A percentile compares a stretch with the other conserved stretches of the same genome.
Conservation (phyloP, 2,797 vertebrate genomes). For the Enteromius argenteus region DNA sequence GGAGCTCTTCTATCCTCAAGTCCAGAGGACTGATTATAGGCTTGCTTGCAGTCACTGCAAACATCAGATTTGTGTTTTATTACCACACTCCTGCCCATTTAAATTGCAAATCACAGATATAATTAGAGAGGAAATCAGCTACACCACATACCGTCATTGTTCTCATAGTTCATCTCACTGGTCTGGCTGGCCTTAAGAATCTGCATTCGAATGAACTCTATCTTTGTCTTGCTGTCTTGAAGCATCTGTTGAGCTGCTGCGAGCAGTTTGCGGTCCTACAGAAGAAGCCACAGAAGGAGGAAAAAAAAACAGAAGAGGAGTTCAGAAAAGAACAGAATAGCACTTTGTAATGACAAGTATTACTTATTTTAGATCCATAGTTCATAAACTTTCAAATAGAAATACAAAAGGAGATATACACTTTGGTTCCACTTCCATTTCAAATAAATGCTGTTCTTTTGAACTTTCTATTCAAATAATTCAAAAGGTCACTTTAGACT, state of each 20-base stretch:
- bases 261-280: constrained; percentile 94
- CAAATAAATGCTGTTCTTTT: not conserved
- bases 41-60: constrained; percentile 72
- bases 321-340: not conserved
- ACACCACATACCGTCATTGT: constrained; percentile 80
- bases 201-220: constrained; percentile 99
- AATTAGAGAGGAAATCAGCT: constrained; percentile 14
- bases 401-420: not conserved
- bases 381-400: not conserved
- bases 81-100: constrained; percentile 7
- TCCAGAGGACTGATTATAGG: constrained; percentile 89
- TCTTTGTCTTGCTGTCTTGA: constrained; percentile 98
- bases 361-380: not conserved
- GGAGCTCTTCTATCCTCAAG: constrained; percentile 87
- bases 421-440: not conserved
- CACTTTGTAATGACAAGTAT: not conserved
- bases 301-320: not conserved
- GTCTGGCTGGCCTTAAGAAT: constrained; percentile 98
- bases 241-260: constrained; percentile 97
- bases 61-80: constrained; percentile 6
- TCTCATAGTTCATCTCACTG: constrained; percentile 94
- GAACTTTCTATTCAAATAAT: not conserved
- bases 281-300: constrained; percentile 46
- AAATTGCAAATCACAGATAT: not conserved
- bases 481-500: not conserved